phyloP scores from a whole-genome alignment of 2,113 vertebrate species.

The Labeo catla region DNA sequence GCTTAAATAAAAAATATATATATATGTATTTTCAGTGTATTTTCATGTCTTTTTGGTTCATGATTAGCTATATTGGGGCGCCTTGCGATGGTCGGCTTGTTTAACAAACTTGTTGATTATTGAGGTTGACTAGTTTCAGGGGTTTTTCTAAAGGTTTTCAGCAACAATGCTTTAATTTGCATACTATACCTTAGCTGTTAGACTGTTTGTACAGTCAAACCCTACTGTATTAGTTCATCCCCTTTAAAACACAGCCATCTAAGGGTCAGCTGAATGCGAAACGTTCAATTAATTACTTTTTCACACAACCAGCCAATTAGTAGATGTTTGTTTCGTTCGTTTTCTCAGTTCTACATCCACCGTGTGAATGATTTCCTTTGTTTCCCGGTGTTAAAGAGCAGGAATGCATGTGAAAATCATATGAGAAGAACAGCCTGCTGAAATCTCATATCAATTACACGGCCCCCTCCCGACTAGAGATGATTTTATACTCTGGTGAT shows the following conservation, averaged over 20 bases:
- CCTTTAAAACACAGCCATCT: background rate
- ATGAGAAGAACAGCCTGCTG: slow-evolving; percentile 56
- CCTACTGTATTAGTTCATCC: background rate
- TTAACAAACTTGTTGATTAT: background rate
- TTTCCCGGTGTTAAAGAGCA: slow-evolving; percentile 53
- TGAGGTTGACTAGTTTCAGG: background rate
- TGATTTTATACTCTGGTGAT: slow-evolving; percentile 18
- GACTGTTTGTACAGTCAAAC: background rate
- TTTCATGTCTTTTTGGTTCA: background rate
- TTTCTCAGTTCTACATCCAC: slow-evolving; percentile 35
- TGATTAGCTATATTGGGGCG: background rate
- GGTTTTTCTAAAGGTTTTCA: no score
- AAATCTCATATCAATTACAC: slow-evolving; percentile 38
- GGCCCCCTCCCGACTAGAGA: background rate
- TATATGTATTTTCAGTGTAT: background rate
- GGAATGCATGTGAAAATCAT: slow-evolving; percentile 68
- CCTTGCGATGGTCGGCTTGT: background rate
- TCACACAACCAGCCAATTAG: background rate
- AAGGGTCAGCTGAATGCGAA: background rate
- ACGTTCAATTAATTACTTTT: background rate
- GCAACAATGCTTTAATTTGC: background rate
- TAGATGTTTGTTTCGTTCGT: slow-evolving; percentile 32
- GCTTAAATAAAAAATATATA: no score
- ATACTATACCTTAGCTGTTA: background rate
- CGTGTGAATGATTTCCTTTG: slow-evolving; percentile 64